Conservation (phyloP, 1,140 invertebrate species). For the Temnothorax longispinosus region DNA sequence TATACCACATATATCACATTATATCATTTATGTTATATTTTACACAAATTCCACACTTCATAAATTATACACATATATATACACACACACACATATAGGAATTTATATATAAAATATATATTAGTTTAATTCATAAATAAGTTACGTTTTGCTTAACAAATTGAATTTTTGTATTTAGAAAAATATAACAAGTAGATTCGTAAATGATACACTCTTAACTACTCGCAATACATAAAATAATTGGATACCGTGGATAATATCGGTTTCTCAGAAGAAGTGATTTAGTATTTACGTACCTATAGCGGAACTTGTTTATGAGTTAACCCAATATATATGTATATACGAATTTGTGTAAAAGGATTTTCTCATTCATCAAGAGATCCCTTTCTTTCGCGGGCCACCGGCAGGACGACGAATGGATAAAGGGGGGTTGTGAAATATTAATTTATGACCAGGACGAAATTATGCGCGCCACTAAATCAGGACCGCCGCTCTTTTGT, state of each 20-base stretch:
- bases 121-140: background rate
- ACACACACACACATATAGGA: no score
- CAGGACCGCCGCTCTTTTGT: constrained; percentile 61
- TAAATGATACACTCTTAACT: background rate
- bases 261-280: no score
- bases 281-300: no score
- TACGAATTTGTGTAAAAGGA: constrained; percentile 42
- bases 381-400: constrained; percentile 53
- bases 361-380: constrained; percentile 63
- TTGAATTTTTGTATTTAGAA: background rate
- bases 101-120: background rate
- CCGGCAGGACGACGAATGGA: constrained; percentile 36
- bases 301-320: no score
- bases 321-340: background rate
- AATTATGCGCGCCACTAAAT: constrained; percentile 68
- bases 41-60: background rate
- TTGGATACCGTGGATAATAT: no score
- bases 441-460: constrained; percentile 68
- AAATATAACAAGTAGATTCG: background rate
- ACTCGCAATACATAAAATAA: background rate
- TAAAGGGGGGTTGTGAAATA: constrained; percentile 60
- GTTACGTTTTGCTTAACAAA: background rate
- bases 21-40: background rate
- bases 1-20: background rate
- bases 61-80: background rate